Conservation (phyloP, 2,113 vertebrate species). For the Sminthopsis crassicaudata region DNA sequence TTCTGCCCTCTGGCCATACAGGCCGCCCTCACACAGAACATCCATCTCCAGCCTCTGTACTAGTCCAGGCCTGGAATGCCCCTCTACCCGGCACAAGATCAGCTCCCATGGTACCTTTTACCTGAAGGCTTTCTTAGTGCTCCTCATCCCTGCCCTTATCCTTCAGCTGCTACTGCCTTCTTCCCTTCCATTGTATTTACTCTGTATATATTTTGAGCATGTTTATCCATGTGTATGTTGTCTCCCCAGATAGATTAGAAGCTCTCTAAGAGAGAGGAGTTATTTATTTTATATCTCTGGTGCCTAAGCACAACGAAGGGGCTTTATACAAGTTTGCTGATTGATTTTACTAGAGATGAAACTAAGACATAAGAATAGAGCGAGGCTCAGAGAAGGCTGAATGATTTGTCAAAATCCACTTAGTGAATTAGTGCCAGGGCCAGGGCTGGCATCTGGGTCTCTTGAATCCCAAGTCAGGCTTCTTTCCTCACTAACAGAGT, state of each 20-base stretch:
- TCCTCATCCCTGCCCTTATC: neutral
- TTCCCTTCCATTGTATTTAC: neutral
- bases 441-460: constrained; percentile 4
- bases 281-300: neutral
- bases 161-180: neutral
- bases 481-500: neutral
- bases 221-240: neutral
- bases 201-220: neutral
- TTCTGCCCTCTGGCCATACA: neutral
- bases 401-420: neutral
- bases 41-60: neutral
- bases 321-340: neutral
- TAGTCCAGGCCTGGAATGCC: neutral
- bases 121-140: neutral
- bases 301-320: neutral
- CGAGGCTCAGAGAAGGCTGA: neutral
- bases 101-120: neutral
- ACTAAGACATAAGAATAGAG: neutral
- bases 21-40: neutral
- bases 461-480: neutral
- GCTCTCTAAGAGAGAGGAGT: neutral
- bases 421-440: neutral
- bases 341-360: neutral
- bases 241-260: neutral
- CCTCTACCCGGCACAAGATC: neutral